Evolutionary conservation across 2,113 vertebrate genomes (phyloP).

Genomic region (Erinaceus europaeus): DNA sequence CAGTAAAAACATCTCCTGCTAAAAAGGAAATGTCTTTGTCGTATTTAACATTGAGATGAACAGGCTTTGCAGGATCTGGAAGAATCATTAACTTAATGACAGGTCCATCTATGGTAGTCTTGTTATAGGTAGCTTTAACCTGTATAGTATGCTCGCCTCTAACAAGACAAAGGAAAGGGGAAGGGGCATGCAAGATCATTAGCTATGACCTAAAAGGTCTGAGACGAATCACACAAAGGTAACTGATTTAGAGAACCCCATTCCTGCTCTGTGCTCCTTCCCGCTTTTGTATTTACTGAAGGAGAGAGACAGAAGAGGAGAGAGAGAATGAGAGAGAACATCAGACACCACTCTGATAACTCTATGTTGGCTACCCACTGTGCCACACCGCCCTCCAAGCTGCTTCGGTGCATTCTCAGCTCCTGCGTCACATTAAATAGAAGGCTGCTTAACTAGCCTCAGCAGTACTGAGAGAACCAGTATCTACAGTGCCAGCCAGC

Average conservation of each 20-base stretch:
- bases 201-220: slow-evolving; percentile 29
- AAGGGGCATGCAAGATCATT: neutral
- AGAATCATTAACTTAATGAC: slow-evolving; percentile 87
- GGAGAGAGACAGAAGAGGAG: no score
- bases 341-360: no score
- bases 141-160: slow-evolving; percentile 89
- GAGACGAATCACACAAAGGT: slow-evolving; percentile 12
- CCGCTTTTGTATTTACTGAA: no score
- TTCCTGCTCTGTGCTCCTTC: neutral
- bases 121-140: slow-evolving; percentile 82
- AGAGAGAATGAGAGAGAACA: no score
- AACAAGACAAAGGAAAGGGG: neutral
- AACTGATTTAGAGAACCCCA: slow-evolving; percentile 19
- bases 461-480: slow-evolving; percentile 19
- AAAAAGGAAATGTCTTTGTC: slow-evolving; percentile 79
- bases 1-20: slow-evolving; percentile 89
- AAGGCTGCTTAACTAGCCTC: neutral
- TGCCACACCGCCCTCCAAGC: no score
- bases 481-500: neutral
- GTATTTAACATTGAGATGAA: slow-evolving; percentile 85
- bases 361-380: no score
- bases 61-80: slow-evolving; percentile 90
- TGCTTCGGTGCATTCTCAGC: no score
- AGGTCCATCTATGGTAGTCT: slow-evolving; percentile 82
- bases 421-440: neutral